Evolutionary conservation across 2,113 vertebrate genomes (phyloP).

Genomic region (Tragelaphus strepsiceros): DNA sequence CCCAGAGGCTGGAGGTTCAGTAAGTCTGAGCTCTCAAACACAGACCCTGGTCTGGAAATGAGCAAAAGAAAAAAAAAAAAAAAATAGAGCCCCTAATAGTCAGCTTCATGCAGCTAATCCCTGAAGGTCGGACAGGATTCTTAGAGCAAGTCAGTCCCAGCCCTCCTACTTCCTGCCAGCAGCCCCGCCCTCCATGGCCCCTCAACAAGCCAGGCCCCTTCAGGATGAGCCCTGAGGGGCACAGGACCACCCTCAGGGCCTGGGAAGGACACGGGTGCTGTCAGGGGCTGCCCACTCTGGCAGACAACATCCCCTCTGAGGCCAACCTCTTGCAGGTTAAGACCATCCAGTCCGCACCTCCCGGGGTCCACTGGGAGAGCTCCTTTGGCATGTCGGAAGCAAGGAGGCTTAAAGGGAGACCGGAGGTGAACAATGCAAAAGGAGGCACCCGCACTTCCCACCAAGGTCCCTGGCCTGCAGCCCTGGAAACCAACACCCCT

Average conservation of each 20-base stretch:
- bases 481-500: not conserved
- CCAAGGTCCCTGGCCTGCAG: not conserved
- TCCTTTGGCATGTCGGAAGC: not conserved
- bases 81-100: not conserved
- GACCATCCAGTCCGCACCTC: not conserved
- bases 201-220: not conserved
- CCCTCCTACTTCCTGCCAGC: not conserved
- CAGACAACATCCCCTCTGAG: not conserved
- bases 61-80: not conserved
- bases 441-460: not conserved
- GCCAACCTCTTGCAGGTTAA: not conserved
- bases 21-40: not conserved
- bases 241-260: not conserved
- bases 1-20: not conserved
- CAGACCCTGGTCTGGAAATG: conserved; percentile 17
- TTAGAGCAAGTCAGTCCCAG: not conserved
- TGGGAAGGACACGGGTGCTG: not conserved
- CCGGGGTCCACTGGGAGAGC: not conserved
- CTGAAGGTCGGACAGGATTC: not conserved
- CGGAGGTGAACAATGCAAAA: not conserved
- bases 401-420: not conserved
- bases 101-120: conserved; percentile 23
- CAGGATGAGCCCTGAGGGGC: not conserved
- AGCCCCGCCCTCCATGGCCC: not conserved
- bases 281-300: not conserved